phyloP scores from a whole-genome alignment of 2,797 vertebrate species.

The Buphagus erythrorhynchus region DNA sequence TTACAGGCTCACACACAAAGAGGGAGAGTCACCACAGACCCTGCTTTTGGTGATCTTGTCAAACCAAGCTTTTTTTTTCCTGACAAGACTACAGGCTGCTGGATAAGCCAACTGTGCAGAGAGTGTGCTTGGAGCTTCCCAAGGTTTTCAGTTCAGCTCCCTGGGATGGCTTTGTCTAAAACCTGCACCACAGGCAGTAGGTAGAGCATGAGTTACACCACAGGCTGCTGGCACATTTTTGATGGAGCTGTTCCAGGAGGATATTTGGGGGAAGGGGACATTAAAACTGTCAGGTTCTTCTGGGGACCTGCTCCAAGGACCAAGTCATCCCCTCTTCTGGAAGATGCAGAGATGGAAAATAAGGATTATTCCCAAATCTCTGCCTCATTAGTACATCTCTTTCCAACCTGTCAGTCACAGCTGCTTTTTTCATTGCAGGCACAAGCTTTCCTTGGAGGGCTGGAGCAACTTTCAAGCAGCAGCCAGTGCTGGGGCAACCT shows the following conservation, averaged over 20 bases:
- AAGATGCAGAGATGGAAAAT: not conserved
- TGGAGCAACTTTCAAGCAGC: not conserved
- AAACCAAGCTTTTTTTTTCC: not conserved
- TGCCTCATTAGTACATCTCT: not conserved
- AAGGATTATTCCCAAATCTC: not conserved
- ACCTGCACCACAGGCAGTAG: not conserved
- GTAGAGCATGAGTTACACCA: rapidly evolving
- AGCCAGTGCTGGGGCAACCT: not conserved
- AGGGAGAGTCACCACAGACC: not conserved
- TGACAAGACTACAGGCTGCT: not conserved
- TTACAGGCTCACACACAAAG: not conserved
- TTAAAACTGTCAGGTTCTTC: not conserved
- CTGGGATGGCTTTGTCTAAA: not conserved
- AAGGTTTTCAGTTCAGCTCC: not conserved
- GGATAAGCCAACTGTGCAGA: not conserved
- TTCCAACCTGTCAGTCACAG: not conserved
- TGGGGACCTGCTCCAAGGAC: not conserved
- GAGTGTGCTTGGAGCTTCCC: not conserved
- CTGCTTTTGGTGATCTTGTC: not conserved
- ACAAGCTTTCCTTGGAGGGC: not conserved
- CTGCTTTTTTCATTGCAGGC: not conserved
- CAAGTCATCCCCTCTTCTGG: not conserved
- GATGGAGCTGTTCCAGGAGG: not conserved
- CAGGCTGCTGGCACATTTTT: not conserved
- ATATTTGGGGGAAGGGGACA: not conserved